Evolutionary conservation across 2,113 vertebrate genomes (phyloP).

Genomic region (Pomatostomus ruficeps): DNA sequence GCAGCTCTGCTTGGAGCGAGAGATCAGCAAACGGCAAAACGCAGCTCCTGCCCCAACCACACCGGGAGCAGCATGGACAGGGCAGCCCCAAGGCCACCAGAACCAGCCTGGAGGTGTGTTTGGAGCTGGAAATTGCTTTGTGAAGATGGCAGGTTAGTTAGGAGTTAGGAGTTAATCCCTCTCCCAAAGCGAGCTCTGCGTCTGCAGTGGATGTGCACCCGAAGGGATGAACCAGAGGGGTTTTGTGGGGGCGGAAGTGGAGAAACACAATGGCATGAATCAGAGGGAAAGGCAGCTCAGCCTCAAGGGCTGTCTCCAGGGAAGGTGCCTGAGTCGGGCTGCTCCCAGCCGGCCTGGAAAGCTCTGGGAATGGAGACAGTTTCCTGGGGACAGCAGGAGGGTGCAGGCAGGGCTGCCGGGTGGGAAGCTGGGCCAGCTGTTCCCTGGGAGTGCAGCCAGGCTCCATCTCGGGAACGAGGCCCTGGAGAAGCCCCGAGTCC

Average conservation of each 20-base stretch:
- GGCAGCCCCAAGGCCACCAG: background rate
- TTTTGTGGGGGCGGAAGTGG: background rate
- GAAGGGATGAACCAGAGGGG: background rate
- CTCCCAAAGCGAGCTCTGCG: background rate
- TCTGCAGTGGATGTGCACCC: background rate
- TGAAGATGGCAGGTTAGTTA: too few relatives aligned
- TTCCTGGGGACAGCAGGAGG: background rate
- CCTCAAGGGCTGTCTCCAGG: background rate
- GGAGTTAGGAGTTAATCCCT: background rate
- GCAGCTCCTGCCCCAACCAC: background rate
- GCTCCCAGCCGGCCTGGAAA: background rate
- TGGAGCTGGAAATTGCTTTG: background rate
- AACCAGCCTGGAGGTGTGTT: background rate
- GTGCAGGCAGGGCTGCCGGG: background rate
- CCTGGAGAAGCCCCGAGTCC: background rate
- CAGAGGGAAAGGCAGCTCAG: background rate
- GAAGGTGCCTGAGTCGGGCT: background rate
- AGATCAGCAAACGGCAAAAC: background rate
- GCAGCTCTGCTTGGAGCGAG: background rate
- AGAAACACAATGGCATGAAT: background rate
- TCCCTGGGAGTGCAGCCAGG: background rate
- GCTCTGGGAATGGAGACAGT: background rate
- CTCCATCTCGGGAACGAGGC: fast-evolving
- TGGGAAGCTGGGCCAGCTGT: background rate
- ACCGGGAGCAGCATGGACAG: fast-evolving